Evolutionary conservation across 2,113 vertebrate genomes (phyloP).

Genomic region (Xiphophorus couchianus): DNA sequence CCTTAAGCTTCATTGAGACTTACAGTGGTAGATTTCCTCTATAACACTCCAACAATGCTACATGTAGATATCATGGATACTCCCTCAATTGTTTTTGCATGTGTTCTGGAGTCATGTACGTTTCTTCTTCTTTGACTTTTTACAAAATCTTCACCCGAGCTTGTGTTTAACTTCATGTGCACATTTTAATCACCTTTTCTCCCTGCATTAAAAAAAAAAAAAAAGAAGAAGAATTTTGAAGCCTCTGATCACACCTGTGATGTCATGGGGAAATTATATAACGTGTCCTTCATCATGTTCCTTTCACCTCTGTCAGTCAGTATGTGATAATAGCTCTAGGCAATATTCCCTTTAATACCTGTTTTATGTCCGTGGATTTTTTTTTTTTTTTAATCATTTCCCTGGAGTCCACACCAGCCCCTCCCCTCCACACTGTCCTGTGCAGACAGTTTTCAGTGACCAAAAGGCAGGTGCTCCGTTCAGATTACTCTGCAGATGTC

Average conservation of each 20-base stretch:
- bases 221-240: slow-evolving; percentile 35
- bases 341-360: slow-evolving; percentile 60
- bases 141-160: slow-evolving; percentile 13
- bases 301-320: slow-evolving; percentile 58
- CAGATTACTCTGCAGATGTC: slow-evolving; percentile 42
- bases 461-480: slow-evolving; percentile 35
- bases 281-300: slow-evolving; percentile 48
- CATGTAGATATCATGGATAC: slow-evolving; percentile 24
- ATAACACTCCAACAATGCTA: slow-evolving; percentile 14
- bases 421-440: slow-evolving; percentile 11
- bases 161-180: slow-evolving; percentile 24
- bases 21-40: slow-evolving; percentile 6
- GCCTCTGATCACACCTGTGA: slow-evolving; percentile 44
- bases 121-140: too few relatives aligned
- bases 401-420: not conserved
- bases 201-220: not conserved
- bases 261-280: slow-evolving; percentile 48
- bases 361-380: slow-evolving; percentile 42
- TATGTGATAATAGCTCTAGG: slow-evolving; percentile 61
- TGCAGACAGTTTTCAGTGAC: slow-evolving; percentile 39
- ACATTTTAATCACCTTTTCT: slow-evolving; percentile 31
- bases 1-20: slow-evolving; percentile 2
- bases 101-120: slow-evolving; percentile 6
- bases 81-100: slow-evolving; percentile 11
- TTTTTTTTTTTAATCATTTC: slow-evolving; percentile 12